Evolutionary conservation across 1,140 invertebrate species (phyloP).

Genomic region (Pseudomyrmex concolor): DNA sequence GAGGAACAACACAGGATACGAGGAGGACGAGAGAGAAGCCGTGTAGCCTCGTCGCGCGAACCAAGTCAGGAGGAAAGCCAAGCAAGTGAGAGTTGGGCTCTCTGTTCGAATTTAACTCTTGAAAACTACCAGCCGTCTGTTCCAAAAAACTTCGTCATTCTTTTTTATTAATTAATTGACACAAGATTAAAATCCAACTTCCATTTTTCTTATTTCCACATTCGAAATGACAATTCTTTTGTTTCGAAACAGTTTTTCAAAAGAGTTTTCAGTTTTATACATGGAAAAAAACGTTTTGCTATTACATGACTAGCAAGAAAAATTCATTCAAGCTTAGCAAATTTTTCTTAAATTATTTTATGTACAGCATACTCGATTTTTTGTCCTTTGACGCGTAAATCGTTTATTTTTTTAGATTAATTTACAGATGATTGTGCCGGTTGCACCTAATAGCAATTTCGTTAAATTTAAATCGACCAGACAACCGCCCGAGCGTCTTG

Average conservation of each 20-base stretch:
- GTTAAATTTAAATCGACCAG: conserved; percentile 48
- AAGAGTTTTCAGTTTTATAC: too few relatives aligned
- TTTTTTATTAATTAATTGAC: conserved; percentile 6
- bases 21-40: conserved; percentile 59
- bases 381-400: neutral
- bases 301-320: too few relatives aligned
- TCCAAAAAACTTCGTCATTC: neutral
- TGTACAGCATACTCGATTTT: neutral
- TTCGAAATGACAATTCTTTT: too few relatives aligned
- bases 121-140: neutral
- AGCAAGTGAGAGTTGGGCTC: conserved; percentile 48
- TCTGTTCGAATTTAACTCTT: conserved; percentile 22
- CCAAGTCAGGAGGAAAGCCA: conserved; percentile 52
- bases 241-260: too few relatives aligned
- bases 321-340: neutral
- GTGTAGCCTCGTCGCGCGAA: conserved; percentile 27
- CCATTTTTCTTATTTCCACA: too few relatives aligned
- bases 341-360: neutral
- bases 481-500: conserved; percentile 20
- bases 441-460: conserved; percentile 24
- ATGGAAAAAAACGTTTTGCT: too few relatives aligned
- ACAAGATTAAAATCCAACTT: too few relatives aligned
- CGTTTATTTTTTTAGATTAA: neutral
- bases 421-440: conserved; percentile 25
- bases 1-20: conserved; percentile 33